phyloP scores from a whole-genome alignment of 2,797 vertebrate species.

The Amblyopsis hoosieri region DNA sequence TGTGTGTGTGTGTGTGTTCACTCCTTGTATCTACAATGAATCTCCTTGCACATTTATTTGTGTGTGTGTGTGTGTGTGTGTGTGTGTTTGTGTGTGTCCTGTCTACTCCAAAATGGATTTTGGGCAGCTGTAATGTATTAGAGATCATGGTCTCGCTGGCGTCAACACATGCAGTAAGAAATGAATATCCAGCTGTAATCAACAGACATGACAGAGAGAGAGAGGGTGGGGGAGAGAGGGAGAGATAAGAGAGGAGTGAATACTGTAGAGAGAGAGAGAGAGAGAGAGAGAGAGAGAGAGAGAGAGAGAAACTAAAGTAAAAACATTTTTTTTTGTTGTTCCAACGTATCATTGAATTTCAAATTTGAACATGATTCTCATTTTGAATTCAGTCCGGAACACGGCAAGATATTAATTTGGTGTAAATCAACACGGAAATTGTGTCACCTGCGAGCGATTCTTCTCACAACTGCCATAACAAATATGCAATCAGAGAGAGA shows the following conservation, averaged over 20 bases:
- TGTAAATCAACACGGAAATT: too few species aligned
- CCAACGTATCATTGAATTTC: neutral
- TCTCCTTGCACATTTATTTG: too few species aligned
- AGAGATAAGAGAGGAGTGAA: neutral
- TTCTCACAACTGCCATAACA: neutral
- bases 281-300: neutral
- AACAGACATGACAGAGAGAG: neutral
- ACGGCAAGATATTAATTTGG: neutral
- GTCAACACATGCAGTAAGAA: too few species aligned
- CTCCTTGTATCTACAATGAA: too few species aligned
- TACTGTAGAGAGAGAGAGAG: neutral
- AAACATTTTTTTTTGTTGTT: too few species aligned
- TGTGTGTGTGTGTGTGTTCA: too few species aligned
- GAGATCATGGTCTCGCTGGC: conserved; percentile 21
- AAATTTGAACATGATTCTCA: neutral
- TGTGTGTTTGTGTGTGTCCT: too few species aligned
- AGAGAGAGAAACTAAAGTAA: neutral
- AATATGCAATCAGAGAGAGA: neutral
- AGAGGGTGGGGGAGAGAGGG: neutral
- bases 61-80: too few species aligned
- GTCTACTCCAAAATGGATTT: too few species aligned
- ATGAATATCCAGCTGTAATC: too few species aligned
- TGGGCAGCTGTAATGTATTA: conserved; percentile 21
- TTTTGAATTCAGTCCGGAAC: neutral
- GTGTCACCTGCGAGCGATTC: too few species aligned